A percentile compares a stretch with the other conserved stretches of the same genome.
These are phyloP conservation scores for Coleophora deauratella DNA, from an alignment of 2,888 invertebrate genomes.

Conservation along the genomic window DNA sequence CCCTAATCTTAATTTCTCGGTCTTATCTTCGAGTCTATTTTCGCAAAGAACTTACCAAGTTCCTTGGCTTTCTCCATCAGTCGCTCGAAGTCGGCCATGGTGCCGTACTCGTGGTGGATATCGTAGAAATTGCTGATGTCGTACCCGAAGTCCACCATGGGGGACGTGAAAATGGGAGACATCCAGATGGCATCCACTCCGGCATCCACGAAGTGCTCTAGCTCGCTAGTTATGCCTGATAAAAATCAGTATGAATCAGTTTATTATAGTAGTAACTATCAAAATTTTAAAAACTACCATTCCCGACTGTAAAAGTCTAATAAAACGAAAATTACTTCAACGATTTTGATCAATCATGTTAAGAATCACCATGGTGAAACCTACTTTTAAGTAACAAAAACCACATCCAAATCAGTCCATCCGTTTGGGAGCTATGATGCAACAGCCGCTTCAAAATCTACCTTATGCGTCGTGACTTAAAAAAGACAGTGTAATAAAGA, in stretches of 20 bases:
- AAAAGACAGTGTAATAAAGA: too few species aligned
- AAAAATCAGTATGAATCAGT: neutral
- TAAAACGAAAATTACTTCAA: too few species aligned
- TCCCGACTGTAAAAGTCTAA: neutral
- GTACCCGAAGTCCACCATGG: slow-evolving; percentile 88
- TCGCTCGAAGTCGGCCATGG: slow-evolving; percentile 76
- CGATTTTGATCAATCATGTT: too few species aligned
- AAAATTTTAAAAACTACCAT: too few species aligned
- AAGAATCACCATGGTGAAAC: too few species aligned
- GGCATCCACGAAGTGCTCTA: slow-evolving; percentile 76
- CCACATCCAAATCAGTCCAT: too few species aligned
- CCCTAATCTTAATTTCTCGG: too few species aligned
- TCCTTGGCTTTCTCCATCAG: slow-evolving; percentile 67
- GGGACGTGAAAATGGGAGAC: slow-evolving; percentile 85
- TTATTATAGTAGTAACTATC: neutral
- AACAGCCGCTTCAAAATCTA: too few species aligned
- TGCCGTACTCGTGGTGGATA: slow-evolving; percentile 81
- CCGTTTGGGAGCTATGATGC: too few species aligned
- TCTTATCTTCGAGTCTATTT: too few species aligned
- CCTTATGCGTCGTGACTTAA: too few species aligned
- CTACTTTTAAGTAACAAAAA: too few species aligned
- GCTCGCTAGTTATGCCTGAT: slow-evolving; percentile 63
- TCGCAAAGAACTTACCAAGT: slow-evolving; percentile 36
- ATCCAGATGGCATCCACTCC: slow-evolving; percentile 84
- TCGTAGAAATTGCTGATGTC: slow-evolving; percentile 83